Evolutionary conservation across 2,888 invertebrate species (phyloP).

Genomic region (Mycalesis mineus): DNA sequence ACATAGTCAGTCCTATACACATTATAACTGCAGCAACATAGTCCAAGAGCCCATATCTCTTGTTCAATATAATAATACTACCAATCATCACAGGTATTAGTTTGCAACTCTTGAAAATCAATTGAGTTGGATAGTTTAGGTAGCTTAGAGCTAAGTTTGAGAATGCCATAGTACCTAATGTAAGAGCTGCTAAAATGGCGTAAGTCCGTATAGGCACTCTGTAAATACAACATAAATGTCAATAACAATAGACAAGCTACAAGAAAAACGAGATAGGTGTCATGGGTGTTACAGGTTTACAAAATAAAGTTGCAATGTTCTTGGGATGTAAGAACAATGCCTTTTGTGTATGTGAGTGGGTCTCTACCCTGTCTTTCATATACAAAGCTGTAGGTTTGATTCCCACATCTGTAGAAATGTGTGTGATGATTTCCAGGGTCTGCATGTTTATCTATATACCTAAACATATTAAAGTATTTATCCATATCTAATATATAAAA

Average conservation of each 20-base stretch:
- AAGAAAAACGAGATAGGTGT: too few relatives aligned
- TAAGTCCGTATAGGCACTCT: slow-evolving; percentile 92
- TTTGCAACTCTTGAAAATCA: slow-evolving; percentile 98
- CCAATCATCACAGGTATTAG: slow-evolving; percentile 96
- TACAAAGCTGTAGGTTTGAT: too few relatives aligned
- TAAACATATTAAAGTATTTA: too few relatives aligned
- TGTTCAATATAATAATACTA: slow-evolving; percentile 93
- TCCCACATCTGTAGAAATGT: too few relatives aligned
- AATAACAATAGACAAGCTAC: neutral
- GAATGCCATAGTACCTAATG: slow-evolving; percentile 96
- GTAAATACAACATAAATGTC: slow-evolving; percentile 44
- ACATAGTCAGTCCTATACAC: slow-evolving; percentile 93
- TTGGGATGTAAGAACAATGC: too few relatives aligned
- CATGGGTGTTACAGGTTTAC: too few relatives aligned
- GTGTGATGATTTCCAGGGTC: too few relatives aligned
- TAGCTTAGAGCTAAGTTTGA: slow-evolving; percentile 96
- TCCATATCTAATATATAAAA: too few relatives aligned
- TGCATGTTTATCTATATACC: too few relatives aligned
- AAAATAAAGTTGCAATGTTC: too few relatives aligned
- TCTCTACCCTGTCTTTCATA: too few relatives aligned
- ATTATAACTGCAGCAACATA: slow-evolving; percentile 90
- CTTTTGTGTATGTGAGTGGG: too few relatives aligned
- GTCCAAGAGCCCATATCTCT: slow-evolving; percentile 89
- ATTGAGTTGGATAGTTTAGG: slow-evolving; percentile 97
- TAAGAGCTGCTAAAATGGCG: slow-evolving; percentile 88